A percentile compares a stretch with the other conserved stretches of the same genome.
phyloP scores from a whole-genome alignment of 2,888 invertebrate genomes.

The Lepetodrilus schrolli region DNA sequence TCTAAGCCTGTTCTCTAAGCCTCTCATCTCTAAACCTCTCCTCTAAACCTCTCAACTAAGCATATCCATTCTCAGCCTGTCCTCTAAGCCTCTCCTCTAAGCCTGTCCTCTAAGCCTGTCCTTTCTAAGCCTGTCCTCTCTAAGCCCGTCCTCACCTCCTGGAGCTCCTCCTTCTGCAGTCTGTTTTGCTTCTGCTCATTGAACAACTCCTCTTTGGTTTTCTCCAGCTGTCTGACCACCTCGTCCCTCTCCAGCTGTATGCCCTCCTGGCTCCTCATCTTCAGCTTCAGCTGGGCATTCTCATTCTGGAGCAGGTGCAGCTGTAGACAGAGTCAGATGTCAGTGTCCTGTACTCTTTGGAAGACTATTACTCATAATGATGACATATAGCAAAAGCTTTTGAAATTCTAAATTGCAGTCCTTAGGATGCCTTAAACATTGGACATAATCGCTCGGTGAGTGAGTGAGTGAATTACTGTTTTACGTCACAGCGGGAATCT shows the following conservation, averaged over 20 bases:
- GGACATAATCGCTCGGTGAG: too few relatives aligned
- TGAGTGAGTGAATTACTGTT: too few relatives aligned
- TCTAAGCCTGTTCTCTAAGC: too few relatives aligned
- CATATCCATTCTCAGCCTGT: too few relatives aligned
- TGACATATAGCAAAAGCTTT: neutral
- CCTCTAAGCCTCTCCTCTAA: too few relatives aligned
- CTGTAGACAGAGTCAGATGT: neutral
- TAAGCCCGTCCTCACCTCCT: slow-evolving; percentile 70
- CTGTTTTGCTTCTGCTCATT: slow-evolving; percentile 65
- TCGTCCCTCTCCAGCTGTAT: slow-evolving; percentile 68
- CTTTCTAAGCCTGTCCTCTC: too few relatives aligned
- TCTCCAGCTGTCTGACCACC: slow-evolving; percentile 65
- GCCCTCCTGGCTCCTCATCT: slow-evolving; percentile 55
- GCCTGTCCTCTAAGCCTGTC: too few relatives aligned
- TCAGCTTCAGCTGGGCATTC: slow-evolving; percentile 56
- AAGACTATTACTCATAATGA: neutral
- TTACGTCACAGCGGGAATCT: too few relatives aligned
- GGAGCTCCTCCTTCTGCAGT: slow-evolving; percentile 62
- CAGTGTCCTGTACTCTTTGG: too few relatives aligned
- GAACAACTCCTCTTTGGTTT: slow-evolving; percentile 67
- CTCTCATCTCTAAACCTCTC: too few relatives aligned
- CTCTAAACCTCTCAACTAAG: too few relatives aligned
- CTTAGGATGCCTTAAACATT: too few relatives aligned
- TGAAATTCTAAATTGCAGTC: neutral
- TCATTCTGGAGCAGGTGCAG: slow-evolving; percentile 53